Percentiles rank a stretch among this genome's conserved stretches.
These are phyloP conservation scores for Oryzias melastigma DNA, from an alignment of 2,113 vertebrate genomes.

Conservation along the genomic window DNA sequence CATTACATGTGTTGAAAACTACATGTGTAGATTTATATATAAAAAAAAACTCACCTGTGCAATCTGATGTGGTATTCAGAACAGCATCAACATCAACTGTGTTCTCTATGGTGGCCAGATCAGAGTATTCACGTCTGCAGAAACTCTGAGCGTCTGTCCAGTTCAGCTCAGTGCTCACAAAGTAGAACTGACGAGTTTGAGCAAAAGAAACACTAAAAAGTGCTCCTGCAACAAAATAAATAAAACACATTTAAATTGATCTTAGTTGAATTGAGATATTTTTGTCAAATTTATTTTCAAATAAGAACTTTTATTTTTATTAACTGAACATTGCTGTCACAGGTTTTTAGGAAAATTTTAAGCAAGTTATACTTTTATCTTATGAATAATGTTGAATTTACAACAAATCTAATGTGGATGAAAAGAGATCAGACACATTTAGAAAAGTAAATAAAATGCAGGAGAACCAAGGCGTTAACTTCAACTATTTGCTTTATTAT, in stretches of 20 bases:
- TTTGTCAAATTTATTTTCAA: background rate
- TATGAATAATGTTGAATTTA: no score
- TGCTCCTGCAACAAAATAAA: constrained; percentile 27
- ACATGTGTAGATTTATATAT: no score
- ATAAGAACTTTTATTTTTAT: no score
- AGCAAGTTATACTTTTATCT: no score
- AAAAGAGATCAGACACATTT: no score
- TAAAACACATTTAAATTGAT: background rate
- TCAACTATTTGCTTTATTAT: no score
- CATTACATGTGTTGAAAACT: no score
- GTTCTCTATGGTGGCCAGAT: constrained; percentile 46
- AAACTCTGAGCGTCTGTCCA: constrained; percentile 23
- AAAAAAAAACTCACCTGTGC: constrained; percentile 5
- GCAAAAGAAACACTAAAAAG: constrained; percentile 1
- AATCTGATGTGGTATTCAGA: accelerated
- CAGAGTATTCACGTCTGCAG: constrained; percentile 29
- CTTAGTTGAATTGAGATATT: background rate
- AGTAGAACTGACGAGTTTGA: constrained; percentile 33
- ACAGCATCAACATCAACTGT: constrained; percentile 3
- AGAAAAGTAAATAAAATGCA: no score
- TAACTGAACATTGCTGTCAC: background rate
- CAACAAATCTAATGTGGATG: no score
- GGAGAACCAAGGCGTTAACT: no score
- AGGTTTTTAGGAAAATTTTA: no score
- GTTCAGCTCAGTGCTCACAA: background rate